Base-by-base conservation (phyloP, 2,113 vertebrate species). In the Emydocephalus ijimae region DNA sequence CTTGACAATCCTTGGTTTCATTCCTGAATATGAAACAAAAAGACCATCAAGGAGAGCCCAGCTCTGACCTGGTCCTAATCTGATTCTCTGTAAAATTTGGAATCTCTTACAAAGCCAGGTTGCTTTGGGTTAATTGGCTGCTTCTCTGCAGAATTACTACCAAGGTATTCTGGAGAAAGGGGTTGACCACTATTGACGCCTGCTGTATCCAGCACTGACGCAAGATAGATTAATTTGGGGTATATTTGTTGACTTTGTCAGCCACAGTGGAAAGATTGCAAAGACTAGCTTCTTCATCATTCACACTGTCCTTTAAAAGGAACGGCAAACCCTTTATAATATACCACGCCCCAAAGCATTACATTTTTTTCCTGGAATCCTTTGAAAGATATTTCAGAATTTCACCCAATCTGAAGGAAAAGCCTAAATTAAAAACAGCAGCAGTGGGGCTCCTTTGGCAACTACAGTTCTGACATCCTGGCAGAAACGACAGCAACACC, bases 381-480 rank as follows among this genome's bases (percentile, higher is more conserved):
- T 89, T 52, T 59, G 54, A n/a, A 34, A n/a, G 8, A 5, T 18
- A 39, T 85, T 92, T 92, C 39, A 48, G 21, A n/a, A 85, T 92
- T 85, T 89, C 69, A 85, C 85, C 14, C 18, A 52, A n/a, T 85
- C 39, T 48, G 87, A 57, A 54, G 26, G 69, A n/a, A 61, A 56
- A 59, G 54, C 88, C n/a, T 50, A 59, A 56, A 39, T 59, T 55
- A 39, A 50, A 34, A n/a, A n/a, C 43, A 29, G 59, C 43, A 3
- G 39, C 15, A 1, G 34, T 43, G 24, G 12, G 14, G 9, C 15
- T 26, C 26, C 29, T 88, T 0, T 69, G 0, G 0, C 15, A 0
- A 0, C 34, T 1, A 0, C 1, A 14, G 34, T 61, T 0, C 0
- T 0, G 6, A 15, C 45, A 88, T 48, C 5, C 1, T 0, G 0